Base-by-base conservation (phyloP, 2,113 vertebrate genomes). In the Monopterus albus region DNA sequence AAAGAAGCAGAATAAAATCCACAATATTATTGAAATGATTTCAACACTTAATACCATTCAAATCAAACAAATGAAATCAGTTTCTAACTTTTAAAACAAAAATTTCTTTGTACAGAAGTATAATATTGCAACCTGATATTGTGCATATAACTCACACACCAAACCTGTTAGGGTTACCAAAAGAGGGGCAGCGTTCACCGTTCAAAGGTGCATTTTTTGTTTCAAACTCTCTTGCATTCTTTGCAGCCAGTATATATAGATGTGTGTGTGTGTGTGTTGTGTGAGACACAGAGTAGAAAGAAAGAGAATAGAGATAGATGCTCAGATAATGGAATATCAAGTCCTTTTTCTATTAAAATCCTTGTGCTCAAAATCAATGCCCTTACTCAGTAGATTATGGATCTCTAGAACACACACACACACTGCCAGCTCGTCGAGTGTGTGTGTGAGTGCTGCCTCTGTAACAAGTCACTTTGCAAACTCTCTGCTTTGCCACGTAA, bases 51-150 rank as follows among this genome's bases (percentile, higher is more conserved):
- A 78, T 86, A 90, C 88, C 82, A 78, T 90, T 87, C 72, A 88
- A 91, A 92, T 90, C 59, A 91, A 89, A 90, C 80, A 78, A 91
- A 92, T 75, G 62, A 84, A 90, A 87, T 72, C 49, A 82, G 62
- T 89, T 87, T 84, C 69, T 74, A 87, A 89, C 83, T 89, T 75
- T 86, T 72, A 87, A 87, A 90, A 87, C 81, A 84, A 90, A 87
- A 43, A 84, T 76, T 84, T 90, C 46, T 89, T 82, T 90, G 88
- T 92, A 93, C 90, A 92, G 76, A 89, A 92, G 77, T 88, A 88
- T 91, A 88, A 92, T 92, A 92, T 93, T 93, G 93, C 89, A 92
- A 93, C 92, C 91, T 93, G 92, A 93, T 92, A 93, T 92, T 93
- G 88, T 93, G 91, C 90, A 93, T 93, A 93, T 88, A 89, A 91